These are phyloP conservation scores for Orthonyx spaldingii DNA, from an alignment of 2,113 vertebrate genomes.

Conservation along the genomic window DNA sequence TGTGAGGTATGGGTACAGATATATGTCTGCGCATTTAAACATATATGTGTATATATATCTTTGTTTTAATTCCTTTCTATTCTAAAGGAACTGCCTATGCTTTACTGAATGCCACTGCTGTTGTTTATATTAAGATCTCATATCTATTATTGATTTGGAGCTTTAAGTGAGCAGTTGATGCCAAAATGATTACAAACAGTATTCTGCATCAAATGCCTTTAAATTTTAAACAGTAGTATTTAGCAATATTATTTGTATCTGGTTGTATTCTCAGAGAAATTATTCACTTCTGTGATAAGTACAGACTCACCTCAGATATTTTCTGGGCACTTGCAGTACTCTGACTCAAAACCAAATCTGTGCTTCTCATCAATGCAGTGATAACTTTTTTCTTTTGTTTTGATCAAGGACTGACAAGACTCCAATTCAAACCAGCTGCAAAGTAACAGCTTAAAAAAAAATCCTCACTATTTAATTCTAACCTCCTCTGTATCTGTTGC, in stretches of 20 bases:
- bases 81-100: background rate
- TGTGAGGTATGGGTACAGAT: background rate
- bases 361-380: background rate
- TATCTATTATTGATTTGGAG: background rate
- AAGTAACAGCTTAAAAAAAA: slow-evolving; percentile 22
- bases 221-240: background rate
- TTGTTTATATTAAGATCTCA: background rate
- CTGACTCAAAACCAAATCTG: slow-evolving; percentile 38
- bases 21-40: background rate
- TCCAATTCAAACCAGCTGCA: slow-evolving; percentile 9
- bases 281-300: background rate
- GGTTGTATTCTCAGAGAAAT: slow-evolving; percentile 43
- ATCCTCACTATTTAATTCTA: slow-evolving; percentile 69
- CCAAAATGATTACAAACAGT: background rate
- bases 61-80: background rate
- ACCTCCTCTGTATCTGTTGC: slow-evolving; percentile 67
- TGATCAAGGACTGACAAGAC: slow-evolving; percentile 13
- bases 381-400: slow-evolving; percentile 4
- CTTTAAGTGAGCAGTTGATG: background rate
- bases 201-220: background rate
- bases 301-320: slow-evolving; percentile 37
- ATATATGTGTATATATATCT: background rate
- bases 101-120: background rate
- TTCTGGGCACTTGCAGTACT: background rate
- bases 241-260: background rate